A percentile compares a stretch with the other conserved stretches of the same genome.
These are phyloP conservation scores for Xiphophorus hellerii DNA, from an alignment of 2,113 vertebrate species.

Conservation along the genomic window DNA sequence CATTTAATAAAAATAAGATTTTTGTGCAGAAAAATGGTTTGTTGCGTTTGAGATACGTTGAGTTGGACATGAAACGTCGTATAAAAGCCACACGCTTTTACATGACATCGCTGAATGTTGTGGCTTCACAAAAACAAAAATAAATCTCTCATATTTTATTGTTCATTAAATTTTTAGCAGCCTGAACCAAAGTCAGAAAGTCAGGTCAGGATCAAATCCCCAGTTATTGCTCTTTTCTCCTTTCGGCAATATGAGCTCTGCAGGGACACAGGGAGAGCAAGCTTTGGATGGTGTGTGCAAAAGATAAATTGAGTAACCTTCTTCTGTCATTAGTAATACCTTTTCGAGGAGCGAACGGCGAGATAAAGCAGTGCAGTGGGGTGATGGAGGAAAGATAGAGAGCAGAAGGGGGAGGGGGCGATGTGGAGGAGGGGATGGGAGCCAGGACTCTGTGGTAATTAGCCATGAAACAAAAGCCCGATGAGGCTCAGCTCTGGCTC, in stretches of 20 bases:
- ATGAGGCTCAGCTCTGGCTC: slow-evolving; percentile 68
- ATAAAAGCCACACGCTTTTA: background rate
- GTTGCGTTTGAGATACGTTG: background rate
- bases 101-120: background rate
- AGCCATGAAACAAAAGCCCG: slow-evolving; percentile 81
- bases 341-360: slow-evolving; percentile 78
- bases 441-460: slow-evolving; percentile 80
- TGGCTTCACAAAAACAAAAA: background rate
- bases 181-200: slow-evolving; percentile 20
- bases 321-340: slow-evolving; percentile 83
- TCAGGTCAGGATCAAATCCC: slow-evolving; percentile 32
- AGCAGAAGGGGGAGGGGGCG: slow-evolving; percentile 1
- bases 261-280: slow-evolving; percentile 49
- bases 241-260: slow-evolving; percentile 52
- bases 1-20: background rate
- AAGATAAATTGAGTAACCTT: slow-evolving; percentile 86
- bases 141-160: background rate
- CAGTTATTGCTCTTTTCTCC: slow-evolving; percentile 29
- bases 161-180: slow-evolving; percentile 2
- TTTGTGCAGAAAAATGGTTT: background rate
- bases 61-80: background rate
- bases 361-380: slow-evolving; percentile 61
- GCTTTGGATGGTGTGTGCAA: slow-evolving; percentile 75
- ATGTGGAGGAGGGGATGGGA: slow-evolving; percentile 28
- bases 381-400: slow-evolving; percentile 69